phyloP scores from a whole-genome alignment of 2,888 invertebrate genomes.

The Idaea straminata region DNA sequence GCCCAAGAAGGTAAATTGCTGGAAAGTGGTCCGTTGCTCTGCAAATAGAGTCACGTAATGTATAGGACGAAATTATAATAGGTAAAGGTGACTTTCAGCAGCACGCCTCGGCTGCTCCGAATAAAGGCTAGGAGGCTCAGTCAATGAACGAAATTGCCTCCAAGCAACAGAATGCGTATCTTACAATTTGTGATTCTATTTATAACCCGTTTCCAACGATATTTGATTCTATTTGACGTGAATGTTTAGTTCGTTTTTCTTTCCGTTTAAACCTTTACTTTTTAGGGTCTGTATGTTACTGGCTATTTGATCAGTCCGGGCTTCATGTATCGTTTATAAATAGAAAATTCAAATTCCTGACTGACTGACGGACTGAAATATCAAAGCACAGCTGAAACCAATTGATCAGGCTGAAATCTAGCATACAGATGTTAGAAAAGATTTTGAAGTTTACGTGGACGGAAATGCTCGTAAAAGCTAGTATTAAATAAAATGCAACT shows the following conservation, averaged over 20 bases:
- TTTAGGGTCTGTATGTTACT: not conserved
- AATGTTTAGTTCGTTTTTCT: not conserved
- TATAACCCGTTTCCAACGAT: slow-evolving; percentile 14
- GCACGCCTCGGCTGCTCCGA: slow-evolving; percentile 36
- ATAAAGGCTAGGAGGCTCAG: slow-evolving; percentile 41
- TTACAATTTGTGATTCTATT: slow-evolving; percentile 39
- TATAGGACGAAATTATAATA: slow-evolving; percentile 59
- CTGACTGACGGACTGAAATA: too few species aligned
- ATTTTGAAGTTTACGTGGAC: too few species aligned
- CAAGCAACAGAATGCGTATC: slow-evolving; percentile 34
- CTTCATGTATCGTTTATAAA: too few species aligned
- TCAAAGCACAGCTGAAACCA: too few species aligned
- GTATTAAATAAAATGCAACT: too few species aligned
- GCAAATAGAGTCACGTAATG: slow-evolving; percentile 72
- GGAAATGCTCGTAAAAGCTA: too few species aligned
- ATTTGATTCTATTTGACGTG: not conserved
- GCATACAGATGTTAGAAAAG: too few species aligned
- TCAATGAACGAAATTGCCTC: slow-evolving; percentile 43
- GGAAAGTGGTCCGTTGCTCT: slow-evolving; percentile 56
- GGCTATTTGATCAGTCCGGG: too few species aligned
- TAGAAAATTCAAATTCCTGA: too few species aligned
- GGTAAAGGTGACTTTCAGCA: slow-evolving; percentile 49
- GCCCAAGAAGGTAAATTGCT: slow-evolving; percentile 59
- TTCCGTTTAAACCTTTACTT: not conserved
- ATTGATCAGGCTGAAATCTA: too few species aligned